phyloP scores from a whole-genome alignment of 2,113 vertebrate genomes.

The Perccottus glenii region DNA sequence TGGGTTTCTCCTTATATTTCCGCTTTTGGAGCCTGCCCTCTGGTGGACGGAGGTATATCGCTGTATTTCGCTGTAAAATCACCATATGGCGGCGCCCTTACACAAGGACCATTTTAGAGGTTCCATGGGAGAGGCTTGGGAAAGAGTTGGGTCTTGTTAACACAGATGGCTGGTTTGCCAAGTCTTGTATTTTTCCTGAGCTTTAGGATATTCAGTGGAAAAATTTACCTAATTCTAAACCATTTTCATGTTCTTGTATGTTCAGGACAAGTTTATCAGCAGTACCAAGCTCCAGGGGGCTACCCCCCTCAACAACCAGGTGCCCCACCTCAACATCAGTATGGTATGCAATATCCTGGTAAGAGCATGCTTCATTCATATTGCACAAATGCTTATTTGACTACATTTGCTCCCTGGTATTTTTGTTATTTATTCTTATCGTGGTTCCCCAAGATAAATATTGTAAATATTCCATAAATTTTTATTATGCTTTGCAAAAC shows the following conservation, averaged over 20 bases:
- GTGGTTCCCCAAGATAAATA: too few species aligned
- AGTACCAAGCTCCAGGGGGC: conserved; percentile 91
- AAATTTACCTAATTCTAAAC: conserved; percentile 33
- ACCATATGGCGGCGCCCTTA: too few species aligned
- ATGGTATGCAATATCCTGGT: conserved; percentile 95
- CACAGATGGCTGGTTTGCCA: conserved; percentile 16
- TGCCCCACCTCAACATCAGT: conserved; percentile 87
- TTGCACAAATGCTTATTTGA: not conserved
- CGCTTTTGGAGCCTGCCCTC: too few species aligned
- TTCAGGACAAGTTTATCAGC: conserved; percentile 94
- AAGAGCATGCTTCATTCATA: conserved; percentile 61
- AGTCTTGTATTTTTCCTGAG: conserved; percentile 39
- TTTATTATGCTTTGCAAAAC: too few species aligned
- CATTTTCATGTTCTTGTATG: conserved; percentile 17
- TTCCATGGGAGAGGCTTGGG: too few species aligned
- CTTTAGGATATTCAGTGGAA: conserved; percentile 36
- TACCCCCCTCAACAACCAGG: conserved; percentile 87
- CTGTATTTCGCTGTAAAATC: too few species aligned
- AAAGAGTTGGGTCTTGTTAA: conserved; percentile 27
- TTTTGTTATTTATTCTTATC: too few species aligned
- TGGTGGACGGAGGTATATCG: too few species aligned
- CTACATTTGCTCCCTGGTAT: not conserved
- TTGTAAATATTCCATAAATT: too few species aligned
- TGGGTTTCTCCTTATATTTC: too few species aligned
- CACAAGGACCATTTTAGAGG: too few species aligned